phyloP scores from a whole-genome alignment of 2,113 vertebrate genomes.

The Cnemophilus loriae region DNA sequence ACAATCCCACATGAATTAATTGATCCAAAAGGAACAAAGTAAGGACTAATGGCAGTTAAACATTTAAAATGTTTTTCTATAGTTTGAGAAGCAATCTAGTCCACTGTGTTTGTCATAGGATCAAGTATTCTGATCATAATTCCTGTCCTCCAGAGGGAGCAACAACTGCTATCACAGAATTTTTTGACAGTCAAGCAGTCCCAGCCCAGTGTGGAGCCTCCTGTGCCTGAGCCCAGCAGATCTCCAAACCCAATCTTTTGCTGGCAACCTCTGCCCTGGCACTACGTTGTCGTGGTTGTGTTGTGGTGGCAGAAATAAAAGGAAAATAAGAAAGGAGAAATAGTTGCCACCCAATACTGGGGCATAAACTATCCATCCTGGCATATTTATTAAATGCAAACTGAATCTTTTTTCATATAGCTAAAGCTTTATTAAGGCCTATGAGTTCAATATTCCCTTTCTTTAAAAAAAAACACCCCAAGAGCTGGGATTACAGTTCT shows the following conservation, averaged over 20 bases:
- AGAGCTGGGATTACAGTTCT: not conserved
- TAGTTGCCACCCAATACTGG: accelerated
- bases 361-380: not conserved
- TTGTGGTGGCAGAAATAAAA: not conserved
- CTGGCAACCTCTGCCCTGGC: not conserved
- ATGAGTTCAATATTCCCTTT: not conserved
- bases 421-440: not conserved
- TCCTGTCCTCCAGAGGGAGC: not conserved
- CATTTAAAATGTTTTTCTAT: not conserved
- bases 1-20: not conserved
- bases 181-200: not conserved
- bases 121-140: not conserved
- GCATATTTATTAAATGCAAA: not conserved
- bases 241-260: not conserved
- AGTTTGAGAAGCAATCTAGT: not conserved
- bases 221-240: not conserved
- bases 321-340: not conserved
- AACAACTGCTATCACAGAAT: not conserved
- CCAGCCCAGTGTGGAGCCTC: not conserved
- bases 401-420: not conserved
- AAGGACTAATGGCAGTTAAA: not conserved
- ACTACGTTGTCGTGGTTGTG: not conserved
- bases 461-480: not conserved
- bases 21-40: not conserved
- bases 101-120: not conserved